Evolutionary conservation across 2,797 vertebrate genomes (phyloP), one percentile per base, ranked within the genome.

Genomic region (Cynodonichthys magdalenae): DNA sequence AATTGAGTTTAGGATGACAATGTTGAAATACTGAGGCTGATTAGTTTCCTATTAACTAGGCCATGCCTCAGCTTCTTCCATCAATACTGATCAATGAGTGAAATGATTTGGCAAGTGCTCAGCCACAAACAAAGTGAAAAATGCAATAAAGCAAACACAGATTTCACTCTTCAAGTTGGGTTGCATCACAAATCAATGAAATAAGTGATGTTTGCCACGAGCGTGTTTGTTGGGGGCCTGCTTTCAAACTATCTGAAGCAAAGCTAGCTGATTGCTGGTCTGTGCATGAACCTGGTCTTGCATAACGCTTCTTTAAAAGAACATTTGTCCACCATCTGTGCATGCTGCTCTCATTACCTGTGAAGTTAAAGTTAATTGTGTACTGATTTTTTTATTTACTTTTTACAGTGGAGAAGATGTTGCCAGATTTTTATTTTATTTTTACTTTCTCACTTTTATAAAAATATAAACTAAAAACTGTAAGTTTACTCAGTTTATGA

Each of bases 321-420:
- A 87, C 84, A 88, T 91, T 91, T 88, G 88, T 90, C 88, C 86
- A 78, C 81, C 87, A 86, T 91, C 86, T 90, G 89, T 88, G 85
- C 77, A 81, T 86, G 81, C 72, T 78, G 80, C 82, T 90, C 81
- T 81, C 79, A 81, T 81, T 82, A 77, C 69, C 71, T 83, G 83
- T 61, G 60, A 74, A 80, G 84, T 48, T 56, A 69, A 81, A 77
- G 81, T 63, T 66, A 81, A 75, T 24, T 24, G 24, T 68, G 77
- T 14, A 18, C 66, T 54, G 53, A 31, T 18, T 51, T 45, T 63
- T 76, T 82, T 56, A 31, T 68, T 80, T n/a, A n/a, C n/a, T 76
- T 80, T 76, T 83, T 76, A 53, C 53, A 63, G 52, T 62, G 45
- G 34, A 62, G 53, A 69, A 77, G 69, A 75, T 62, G 63, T 77